Evolutionary conservation across 2,888 invertebrate species (phyloP), one percentile per base, ranked within the genome.

Genomic region (Idaea straminata): DNA sequence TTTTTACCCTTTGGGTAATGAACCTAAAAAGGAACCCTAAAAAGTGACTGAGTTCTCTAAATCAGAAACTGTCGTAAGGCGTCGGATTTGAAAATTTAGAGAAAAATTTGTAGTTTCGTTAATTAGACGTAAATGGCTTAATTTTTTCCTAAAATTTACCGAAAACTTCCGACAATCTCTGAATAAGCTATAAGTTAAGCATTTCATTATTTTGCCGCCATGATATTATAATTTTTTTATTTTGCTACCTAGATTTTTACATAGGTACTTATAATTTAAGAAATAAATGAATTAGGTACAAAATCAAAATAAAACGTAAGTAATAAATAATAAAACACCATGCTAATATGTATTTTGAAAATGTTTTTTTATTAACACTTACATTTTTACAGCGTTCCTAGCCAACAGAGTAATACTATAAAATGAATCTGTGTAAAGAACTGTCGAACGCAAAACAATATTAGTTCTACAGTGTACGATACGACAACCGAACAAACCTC

Each of bases 331-430:
- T 79, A 71, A 89, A 92, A 92, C 87, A 81, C 81, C 83, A 77
- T 74, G 82, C 82, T 91, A 88, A 89, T 91, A 74, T 74, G 72
- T 74, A 92, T 91, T 92, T 92, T 92, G 92, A 92, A 92, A 92
- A 92, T 92, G 91, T 92, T 92, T 92, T 92, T 92, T 92, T 92
- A 92, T 91, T 92, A 92, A 92, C 92, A 92, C 92, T 92, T 92
- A 92, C 91, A 92, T 92, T 91, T 92, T 92, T 92, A 92, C 92
- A 92, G 92, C 92, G 89, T 89, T 89, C 90, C 92, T 92, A 92
- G 92, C 92, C 92, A 92, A 92, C 92, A 92, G 88, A 92, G 92
- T 92, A 91, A 91, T 91, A 90, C 91, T 92, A 92, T 88, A 88
- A 92, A 92, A 88, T 88, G 83, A 91, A 91, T 87, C 78, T 85